Evolutionary conservation across 30 jellyfish, hydroid and myxozoan species (phyloP).

Genomic region (Clytia hemisphaerica): DNA sequence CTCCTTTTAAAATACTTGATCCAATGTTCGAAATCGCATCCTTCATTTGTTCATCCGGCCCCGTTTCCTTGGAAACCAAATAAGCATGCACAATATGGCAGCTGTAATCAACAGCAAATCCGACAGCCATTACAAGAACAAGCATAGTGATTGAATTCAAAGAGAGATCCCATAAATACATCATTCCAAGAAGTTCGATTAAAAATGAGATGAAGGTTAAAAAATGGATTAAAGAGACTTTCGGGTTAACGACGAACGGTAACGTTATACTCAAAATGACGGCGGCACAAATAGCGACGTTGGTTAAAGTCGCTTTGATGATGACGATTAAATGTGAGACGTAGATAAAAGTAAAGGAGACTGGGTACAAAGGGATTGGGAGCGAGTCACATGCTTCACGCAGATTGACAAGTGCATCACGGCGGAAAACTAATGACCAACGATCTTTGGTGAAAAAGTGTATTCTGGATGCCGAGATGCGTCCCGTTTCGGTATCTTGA

Average conservation of each 20-base stretch:
- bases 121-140: conserved; percentile 92
- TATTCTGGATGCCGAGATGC: conserved; percentile 24
- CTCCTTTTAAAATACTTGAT: conserved; percentile 94
- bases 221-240: conserved; percentile 45
- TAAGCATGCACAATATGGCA: conserved; percentile 94
- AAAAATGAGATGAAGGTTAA: conserved; percentile 45
- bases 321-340: conserved; percentile 42
- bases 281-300: conserved; percentile 43
- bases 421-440: not conserved
- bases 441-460: conserved; percentile 6
- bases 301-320: conserved; percentile 37
- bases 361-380: conserved; percentile 1
- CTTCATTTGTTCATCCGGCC: conserved; percentile 79
- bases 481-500: not conserved
- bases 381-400: not conserved
- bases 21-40: conserved; percentile 81
- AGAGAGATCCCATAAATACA: conserved; percentile 88
- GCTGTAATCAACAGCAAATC: conserved; percentile 95
- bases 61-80: conserved; percentile 37
- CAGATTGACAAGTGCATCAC: conserved; percentile 22
- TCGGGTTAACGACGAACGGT: conserved; percentile 61
- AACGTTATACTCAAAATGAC: conserved; percentile 55
- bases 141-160: conserved; percentile 90
- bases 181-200: conserved; percentile 60
- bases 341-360: conserved; percentile 18